Evolutionary conservation across 1,140 invertebrate species (phyloP).

Genomic region (Hycleus cichorii): DNA sequence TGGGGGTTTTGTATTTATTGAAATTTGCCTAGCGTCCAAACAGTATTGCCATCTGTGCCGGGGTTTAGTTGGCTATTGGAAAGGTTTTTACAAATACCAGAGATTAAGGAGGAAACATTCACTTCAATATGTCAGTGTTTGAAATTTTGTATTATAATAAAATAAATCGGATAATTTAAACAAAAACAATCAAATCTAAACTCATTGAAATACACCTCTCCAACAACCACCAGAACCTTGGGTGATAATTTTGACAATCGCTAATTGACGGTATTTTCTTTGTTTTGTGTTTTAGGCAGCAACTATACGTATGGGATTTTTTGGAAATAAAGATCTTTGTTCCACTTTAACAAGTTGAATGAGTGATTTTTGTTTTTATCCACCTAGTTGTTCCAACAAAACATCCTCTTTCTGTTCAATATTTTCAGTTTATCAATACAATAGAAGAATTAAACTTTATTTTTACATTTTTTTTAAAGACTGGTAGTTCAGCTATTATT

Average conservation of each 20-base stretch:
- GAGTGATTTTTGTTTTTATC: conserved; percentile 27
- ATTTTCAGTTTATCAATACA: too few relatives aligned
- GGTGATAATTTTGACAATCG: conserved; percentile 2
- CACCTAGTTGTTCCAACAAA: neutral
- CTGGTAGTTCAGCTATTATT: too few relatives aligned
- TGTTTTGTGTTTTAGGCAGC: conserved; percentile 46
- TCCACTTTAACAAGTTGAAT: conserved; percentile 39
- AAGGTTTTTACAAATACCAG: conserved; percentile 69
- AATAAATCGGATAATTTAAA: too few relatives aligned
- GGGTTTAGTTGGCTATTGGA: conserved; percentile 68
- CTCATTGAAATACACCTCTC: conserved; percentile 20
- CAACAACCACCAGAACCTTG: conserved; percentile 30
- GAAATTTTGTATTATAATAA: neutral
- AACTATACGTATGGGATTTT: conserved; percentile 41
- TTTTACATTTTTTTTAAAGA: too few relatives aligned
- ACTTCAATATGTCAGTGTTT: conserved; percentile 6
- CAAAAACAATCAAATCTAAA: conserved; percentile 1
- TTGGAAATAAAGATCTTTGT: conserved; percentile 51
- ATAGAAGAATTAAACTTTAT: too few relatives aligned
- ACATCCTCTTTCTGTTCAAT: neutral
- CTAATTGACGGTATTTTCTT: conserved; percentile 34
- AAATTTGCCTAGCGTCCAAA: conserved; percentile 20
- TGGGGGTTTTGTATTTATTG: conserved; percentile 5
- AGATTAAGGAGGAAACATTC: conserved; percentile 46
- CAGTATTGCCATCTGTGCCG: conserved; percentile 51